Conservation (phyloP, 2,888 invertebrate genomes). For the Lochmaea crataegi region DNA sequence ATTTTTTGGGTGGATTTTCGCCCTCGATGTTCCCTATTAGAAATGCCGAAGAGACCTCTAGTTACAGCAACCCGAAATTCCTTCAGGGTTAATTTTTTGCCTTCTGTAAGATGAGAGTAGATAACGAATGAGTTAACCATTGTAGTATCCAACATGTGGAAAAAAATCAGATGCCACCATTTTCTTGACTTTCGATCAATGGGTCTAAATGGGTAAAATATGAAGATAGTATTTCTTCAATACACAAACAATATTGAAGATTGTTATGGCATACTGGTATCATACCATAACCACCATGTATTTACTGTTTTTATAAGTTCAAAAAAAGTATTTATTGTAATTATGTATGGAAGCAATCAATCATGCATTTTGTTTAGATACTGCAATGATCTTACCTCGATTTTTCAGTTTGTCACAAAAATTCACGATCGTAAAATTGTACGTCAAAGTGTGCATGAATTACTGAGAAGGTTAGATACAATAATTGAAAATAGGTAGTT, state of each 20-base stretch:
- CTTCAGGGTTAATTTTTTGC: no score
- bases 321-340: conserved; percentile 11
- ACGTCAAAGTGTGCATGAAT: conserved; percentile 2
- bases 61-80: no score
- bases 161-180: no score
- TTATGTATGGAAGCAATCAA: conserved; percentile 5
- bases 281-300: background rate
- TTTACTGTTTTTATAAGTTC: conserved; percentile 4
- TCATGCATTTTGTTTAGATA: background rate
- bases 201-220: no score
- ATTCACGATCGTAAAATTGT: conserved; percentile 8
- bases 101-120: no score
- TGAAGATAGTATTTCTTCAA: conserved; percentile 3
- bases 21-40: no score
- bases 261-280: conserved; percentile 1
- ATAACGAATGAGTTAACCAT: no score
- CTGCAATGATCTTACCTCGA: background rate
- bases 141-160: no score
- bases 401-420: background rate
- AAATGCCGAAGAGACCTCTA: no score
- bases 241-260: background rate
- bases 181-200: no score
- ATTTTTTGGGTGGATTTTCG: no score
- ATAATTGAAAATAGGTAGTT: no score
- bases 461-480: background rate